Percentiles rank a stretch among this genome's conserved stretches.
phyloP scores from a whole-genome alignment of 1,140 invertebrate species.

The Rhagoletis zephyria region DNA sequence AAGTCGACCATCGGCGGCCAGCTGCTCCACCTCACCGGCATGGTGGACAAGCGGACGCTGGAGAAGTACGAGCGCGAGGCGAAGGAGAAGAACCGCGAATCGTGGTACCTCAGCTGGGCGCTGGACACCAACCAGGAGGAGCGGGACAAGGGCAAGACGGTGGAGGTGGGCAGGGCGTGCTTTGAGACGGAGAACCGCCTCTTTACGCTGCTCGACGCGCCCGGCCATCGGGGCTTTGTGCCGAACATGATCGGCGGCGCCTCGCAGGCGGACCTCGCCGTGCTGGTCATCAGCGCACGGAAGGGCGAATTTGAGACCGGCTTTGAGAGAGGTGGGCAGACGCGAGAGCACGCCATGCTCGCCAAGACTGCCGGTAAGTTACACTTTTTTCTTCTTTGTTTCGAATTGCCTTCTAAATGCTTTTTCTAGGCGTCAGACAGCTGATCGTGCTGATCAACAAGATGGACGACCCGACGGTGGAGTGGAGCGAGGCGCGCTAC shows the following conservation, averaged over 20 bases:
- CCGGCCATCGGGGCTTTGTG: conserved; percentile 99
- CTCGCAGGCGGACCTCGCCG: conserved; percentile 97
- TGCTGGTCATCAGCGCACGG: conserved; percentile 97
- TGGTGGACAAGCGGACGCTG: conserved; percentile 99
- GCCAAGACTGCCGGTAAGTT: conserved; percentile 99
- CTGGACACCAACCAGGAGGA: conserved; percentile 99
- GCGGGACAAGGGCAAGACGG: conserved; percentile 97
- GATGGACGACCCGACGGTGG: conserved; percentile 99
- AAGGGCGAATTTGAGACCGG: conserved; percentile 99
- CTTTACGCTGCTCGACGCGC: conserved; percentile 99
- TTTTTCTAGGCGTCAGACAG: too few species aligned
- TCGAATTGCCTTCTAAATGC: too few species aligned
- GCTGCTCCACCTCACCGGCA: conserved; percentile 98
- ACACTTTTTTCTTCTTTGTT: too few species aligned
- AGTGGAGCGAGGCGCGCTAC: conserved; percentile 95
- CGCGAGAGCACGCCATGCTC: conserved; percentile 99
- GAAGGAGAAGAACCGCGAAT: conserved; percentile 98
- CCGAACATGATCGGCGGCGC: conserved; percentile 99
- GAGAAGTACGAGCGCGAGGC: conserved; percentile 99
- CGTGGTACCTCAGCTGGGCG: conserved; percentile 99
- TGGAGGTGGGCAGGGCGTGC: conserved; percentile 97
- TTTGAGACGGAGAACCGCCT: conserved; percentile 99
- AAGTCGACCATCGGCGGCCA: conserved; percentile 99
- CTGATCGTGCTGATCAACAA: conserved; percentile 99
- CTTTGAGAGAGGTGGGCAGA: conserved; percentile 98